A percentile compares a stretch with the other conserved stretches of the same genome.
Evolutionary conservation across 2,797 vertebrate genomes (phyloP).

Genomic region (Propithecus perrieri): DNA sequence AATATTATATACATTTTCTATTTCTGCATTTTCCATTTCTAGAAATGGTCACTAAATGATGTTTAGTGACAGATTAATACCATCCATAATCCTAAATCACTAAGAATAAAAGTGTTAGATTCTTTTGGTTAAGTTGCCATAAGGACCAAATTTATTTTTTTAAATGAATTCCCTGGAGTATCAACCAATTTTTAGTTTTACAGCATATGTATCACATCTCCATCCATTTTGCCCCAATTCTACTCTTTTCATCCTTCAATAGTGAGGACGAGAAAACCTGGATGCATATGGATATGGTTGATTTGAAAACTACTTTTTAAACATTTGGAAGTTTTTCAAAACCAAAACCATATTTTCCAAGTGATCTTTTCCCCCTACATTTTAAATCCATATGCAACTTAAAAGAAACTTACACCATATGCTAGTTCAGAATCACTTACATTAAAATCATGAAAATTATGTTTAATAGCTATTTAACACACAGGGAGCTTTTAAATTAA

Average conservation of each 20-base stretch:
- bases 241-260: conserved; percentile 22
- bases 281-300: conserved; percentile 56
- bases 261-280: conserved; percentile 58
- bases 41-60: conserved; percentile 41
- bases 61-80: conserved; percentile 59
- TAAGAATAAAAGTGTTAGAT: conserved; percentile 64
- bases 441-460: conserved; percentile 60
- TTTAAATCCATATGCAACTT: conserved; percentile 61
- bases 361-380: conserved; percentile 36
- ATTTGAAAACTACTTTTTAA: conserved; percentile 63
- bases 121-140: conserved; percentile 53
- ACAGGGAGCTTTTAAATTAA: conserved; percentile 17
- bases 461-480: conserved; percentile 53
- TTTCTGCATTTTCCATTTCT: conserved; percentile 49
- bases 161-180: not conserved
- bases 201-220: conserved; percentile 38
- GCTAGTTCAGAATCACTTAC: conserved; percentile 60
- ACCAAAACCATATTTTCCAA: conserved; percentile 65
- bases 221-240: conserved; percentile 24
- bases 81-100: conserved; percentile 4
- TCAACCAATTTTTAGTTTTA: conserved; percentile 26
- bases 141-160: conserved; percentile 52
- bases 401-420: conserved; percentile 68
- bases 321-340: conserved; percentile 69
- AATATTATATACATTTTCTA: conserved; percentile 5